Base-by-base conservation (phyloP, 2,113 vertebrate species). In the Halcyon malimbica region DNA sequence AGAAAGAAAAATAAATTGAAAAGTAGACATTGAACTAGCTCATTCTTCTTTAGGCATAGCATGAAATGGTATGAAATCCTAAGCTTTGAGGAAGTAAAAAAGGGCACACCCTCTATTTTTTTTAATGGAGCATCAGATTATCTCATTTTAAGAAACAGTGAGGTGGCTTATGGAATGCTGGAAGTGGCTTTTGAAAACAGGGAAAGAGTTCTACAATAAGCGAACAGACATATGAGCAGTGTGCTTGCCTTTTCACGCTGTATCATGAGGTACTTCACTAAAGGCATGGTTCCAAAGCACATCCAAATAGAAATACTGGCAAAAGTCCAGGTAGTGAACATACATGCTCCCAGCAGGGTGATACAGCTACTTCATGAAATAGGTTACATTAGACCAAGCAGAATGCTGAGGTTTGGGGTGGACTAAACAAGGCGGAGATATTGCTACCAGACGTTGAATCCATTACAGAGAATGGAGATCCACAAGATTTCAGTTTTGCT, bases 221-320 rank as follows among this genome's bases (percentile, higher is more conserved):
- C 50, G 2, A 65, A 26, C 5, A 16, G 31, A 39, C 20, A 92
- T 48, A 5, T 29, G 31, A 80, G 3, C 7, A 53, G 5, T 42
- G 9, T 46, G 17, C 16, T 48, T 83, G 41, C 20, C 17, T 75
- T 10, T 13, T 41, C 33, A 33, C 15, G 13, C 4, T 54, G 16
- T 26, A 23, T 28, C 35, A 74, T 1, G 2, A 64, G 10, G 2
- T 7, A 51, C 2, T 0, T 16, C 33, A 35, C 21, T 39, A 5
- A 29, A 53, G 35, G 9, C 37, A 28, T 24, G 3, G 3, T 6
- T 65, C 16, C 57, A 67, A 67, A 76, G 7, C 11, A 53, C 26
- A 62, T 8, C 4, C 29, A 56, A 48, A 71, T 1, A 37, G 18
- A 87, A 87, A 71, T 54, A 57, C 16, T 39, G 28, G 7, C 28